These are phyloP conservation scores for Ailuropoda melanoleuca DNA, from an alignment of 2,113 vertebrate genomes.

Conservation along the genomic window DNA sequence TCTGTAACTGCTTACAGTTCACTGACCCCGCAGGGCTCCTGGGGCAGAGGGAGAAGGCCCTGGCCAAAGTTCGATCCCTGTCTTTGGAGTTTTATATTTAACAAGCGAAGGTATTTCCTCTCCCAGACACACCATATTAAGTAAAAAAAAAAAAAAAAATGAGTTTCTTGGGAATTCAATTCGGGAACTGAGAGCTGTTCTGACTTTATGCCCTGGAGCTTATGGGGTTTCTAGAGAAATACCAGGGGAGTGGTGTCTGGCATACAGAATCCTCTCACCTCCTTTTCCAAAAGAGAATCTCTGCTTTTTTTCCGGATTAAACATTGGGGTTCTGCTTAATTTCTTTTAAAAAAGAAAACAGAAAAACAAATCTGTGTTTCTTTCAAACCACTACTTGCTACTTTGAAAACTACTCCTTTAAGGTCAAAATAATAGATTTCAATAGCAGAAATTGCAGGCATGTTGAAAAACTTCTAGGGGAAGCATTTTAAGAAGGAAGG, in stretches of 20 bases:
- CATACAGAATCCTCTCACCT: neutral
- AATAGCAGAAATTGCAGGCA: neutral
- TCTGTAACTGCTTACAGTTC: neutral
- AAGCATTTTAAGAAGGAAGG: neutral
- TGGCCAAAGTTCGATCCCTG: fast-evolving
- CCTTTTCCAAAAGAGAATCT: neutral
- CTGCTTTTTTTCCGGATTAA: neutral
- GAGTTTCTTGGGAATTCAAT: neutral
- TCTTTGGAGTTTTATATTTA: neutral
- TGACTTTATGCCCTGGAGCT: neutral
- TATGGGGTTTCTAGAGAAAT: neutral
- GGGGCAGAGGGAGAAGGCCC: neutral
- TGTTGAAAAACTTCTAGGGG: neutral
- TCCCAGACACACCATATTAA: neutral
- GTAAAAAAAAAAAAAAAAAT: neutral
- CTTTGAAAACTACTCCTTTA: neutral
- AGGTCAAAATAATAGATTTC: neutral
- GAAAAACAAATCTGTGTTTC: neutral
- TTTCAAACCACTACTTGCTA: neutral
- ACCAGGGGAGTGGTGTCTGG: no score
- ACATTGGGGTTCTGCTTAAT: neutral
- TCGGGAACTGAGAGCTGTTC: neutral
- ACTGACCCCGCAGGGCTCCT: neutral
- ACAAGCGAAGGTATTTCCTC: neutral
- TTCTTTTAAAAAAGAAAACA: no score